Conservation (phyloP, 2,113 vertebrate genomes). For the Plestiodon gilberti region DNA sequence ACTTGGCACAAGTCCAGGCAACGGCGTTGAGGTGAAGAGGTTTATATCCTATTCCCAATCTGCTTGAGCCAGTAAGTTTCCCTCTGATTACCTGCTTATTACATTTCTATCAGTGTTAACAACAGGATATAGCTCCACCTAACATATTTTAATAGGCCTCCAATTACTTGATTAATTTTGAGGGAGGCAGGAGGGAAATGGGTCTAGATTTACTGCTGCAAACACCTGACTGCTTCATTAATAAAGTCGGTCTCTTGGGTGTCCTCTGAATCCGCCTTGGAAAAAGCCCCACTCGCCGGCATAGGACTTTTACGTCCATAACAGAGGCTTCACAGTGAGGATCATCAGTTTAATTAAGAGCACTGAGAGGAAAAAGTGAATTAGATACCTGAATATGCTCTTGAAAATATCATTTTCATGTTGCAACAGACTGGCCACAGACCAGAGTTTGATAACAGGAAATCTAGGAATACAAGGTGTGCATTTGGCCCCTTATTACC, state of each 20-base stretch:
- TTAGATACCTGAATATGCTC: neutral
- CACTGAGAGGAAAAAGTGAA: neutral
- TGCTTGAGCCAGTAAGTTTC: neutral
- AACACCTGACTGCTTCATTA: slow-evolving; percentile 18
- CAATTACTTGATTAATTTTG: slow-evolving; percentile 61
- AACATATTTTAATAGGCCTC: slow-evolving; percentile 59
- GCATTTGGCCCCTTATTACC: no score
- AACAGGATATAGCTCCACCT: slow-evolving; percentile 64
- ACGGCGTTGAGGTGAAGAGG: slow-evolving; percentile 22
- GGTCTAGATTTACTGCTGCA: slow-evolving; percentile 43
- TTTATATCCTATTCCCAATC: slow-evolving; percentile 16
- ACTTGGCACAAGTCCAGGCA: neutral
- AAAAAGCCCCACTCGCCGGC: neutral
- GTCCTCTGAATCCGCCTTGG: neutral
- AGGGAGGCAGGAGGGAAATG: slow-evolving; percentile 52
- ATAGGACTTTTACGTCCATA: neutral
- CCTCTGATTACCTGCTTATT: neutral
- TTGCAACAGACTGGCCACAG: neutral
- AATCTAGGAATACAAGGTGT: neutral
- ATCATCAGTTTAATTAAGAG: neutral
- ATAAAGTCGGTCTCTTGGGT: slow-evolving; percentile 6
- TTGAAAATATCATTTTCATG: neutral
- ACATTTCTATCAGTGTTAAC: slow-evolving; percentile 72
- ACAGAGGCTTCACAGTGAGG: neutral
- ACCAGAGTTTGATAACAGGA: neutral